A percentile compares a stretch with the other conserved stretches of the same genome.
Evolutionary conservation across 2,797 vertebrate genomes (phyloP).

Genomic region (Sternarchorhynchus goeldii): DNA sequence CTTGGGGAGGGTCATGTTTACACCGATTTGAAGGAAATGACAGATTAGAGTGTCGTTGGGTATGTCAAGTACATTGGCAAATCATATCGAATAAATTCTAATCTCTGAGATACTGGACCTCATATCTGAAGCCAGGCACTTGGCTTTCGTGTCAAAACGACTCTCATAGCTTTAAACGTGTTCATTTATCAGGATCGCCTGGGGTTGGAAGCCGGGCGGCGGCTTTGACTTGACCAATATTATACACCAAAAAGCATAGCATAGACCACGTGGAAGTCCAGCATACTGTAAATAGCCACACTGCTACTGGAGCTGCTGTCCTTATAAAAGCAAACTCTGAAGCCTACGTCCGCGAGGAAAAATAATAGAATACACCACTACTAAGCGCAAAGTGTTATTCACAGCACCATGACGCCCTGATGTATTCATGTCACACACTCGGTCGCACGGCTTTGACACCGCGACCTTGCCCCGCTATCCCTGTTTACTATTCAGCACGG

Average conservation of each 20-base stretch:
- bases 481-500: slow-evolving; percentile 27
- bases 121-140: background rate
- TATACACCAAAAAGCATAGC: background rate
- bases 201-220: slow-evolving; percentile 35
- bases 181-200: background rate
- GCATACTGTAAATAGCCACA: no score
- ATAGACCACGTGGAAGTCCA: background rate
- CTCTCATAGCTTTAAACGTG: background rate
- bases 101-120: background rate
- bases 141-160: no score
- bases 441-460: slow-evolving; percentile 2
- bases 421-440: slow-evolving; percentile 46
- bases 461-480: slow-evolving; percentile 46
- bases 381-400: no score
- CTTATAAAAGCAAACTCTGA: no score
- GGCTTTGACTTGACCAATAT: slow-evolving; percentile 7
- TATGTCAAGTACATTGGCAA: slow-evolving; percentile 7
- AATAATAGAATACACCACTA: no score
- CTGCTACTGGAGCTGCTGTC: no score
- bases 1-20: slow-evolving; percentile 51
- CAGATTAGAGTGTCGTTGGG: slow-evolving; percentile 19
- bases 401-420: background rate
- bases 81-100: slow-evolving; percentile 11
- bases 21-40: slow-evolving; percentile 49
- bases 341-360: no score